phyloP scores from a whole-genome alignment of 2,888 invertebrate genomes.

The Physocephala rufipes region DNA sequence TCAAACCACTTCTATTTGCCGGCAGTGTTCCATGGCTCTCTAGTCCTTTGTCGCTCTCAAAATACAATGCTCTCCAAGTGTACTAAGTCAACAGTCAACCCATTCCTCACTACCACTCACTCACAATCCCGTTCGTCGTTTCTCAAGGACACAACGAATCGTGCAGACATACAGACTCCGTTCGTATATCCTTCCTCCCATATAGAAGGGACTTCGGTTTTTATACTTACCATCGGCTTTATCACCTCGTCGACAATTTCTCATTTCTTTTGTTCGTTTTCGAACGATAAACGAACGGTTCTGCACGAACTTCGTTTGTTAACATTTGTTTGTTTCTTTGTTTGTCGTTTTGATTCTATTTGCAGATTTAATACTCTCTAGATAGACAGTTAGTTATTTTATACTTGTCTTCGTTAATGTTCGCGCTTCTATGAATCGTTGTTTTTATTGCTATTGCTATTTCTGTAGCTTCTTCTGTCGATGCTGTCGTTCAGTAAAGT shows the following conservation, averaged over 20 bases:
- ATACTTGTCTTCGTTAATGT: no score
- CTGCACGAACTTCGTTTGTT: no score
- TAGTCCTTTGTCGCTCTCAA: not conserved
- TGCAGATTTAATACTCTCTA: no score
- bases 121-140: not conserved
- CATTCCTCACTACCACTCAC: not conserved
- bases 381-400: no score
- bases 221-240: not conserved
- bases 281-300: no score
- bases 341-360: not conserved
- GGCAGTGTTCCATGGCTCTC: not conserved
- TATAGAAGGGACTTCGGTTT: not conserved
- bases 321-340: no score
- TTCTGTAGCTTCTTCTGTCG: not conserved
- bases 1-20: slow-evolving; percentile 26
- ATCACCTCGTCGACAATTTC: no score
- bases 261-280: no score
- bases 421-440: not conserved
- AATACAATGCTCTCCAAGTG: not conserved
- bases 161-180: slow-evolving; percentile 29
- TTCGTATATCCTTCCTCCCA: slow-evolving; percentile 11
- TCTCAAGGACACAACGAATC: not conserved
- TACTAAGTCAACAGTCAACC: not conserved
- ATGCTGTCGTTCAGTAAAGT: slow-evolving; percentile 41
- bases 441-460: not conserved